Evolutionary conservation across 2,888 invertebrate species (phyloP).

Genomic region (Lepetodrilus schrolli): DNA sequence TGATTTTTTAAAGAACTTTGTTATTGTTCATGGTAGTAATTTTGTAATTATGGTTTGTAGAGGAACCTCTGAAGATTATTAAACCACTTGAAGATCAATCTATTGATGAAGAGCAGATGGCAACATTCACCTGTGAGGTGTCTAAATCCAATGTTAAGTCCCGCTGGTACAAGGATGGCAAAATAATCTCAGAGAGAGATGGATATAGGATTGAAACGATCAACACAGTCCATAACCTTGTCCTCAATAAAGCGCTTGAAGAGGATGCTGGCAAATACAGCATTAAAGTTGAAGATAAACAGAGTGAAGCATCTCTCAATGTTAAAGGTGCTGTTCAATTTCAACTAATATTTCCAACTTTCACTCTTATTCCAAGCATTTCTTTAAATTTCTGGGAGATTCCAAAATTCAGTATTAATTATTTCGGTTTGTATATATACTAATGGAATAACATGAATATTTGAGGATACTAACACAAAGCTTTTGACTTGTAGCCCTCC

Average conservation of each 20-base stretch:
- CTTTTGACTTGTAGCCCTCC: too few species aligned
- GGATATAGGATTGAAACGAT: constrained; percentile 88
- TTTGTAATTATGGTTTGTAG: constrained; percentile 31
- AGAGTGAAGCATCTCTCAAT: constrained; percentile 60
- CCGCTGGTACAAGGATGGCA: constrained; percentile 86
- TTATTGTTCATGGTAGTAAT: not conserved
- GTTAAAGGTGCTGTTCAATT: constrained; percentile 67
- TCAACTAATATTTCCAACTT: not conserved
- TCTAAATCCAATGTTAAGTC: constrained; percentile 95
- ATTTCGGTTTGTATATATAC: not conserved
- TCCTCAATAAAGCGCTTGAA: constrained; percentile 56
- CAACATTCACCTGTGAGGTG: constrained; percentile 90
- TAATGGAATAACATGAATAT: too few species aligned
- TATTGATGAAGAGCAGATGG: constrained; percentile 72
- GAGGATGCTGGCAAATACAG: constrained; percentile 65
- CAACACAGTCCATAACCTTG: constrained; percentile 73
- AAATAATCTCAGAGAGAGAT: constrained; percentile 88
- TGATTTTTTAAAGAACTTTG: not conserved
- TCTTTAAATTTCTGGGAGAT: not conserved
- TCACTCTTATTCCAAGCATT: not conserved
- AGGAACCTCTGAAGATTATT: constrained; percentile 44
- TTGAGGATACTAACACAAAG: too few species aligned
- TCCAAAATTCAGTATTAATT: not conserved
- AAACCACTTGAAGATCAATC: constrained; percentile 42
- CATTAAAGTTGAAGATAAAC: constrained; percentile 57